Evolutionary conservation across 2,113 vertebrate species (phyloP).

Genomic region (Ophthalmolycus amberensis): DNA sequence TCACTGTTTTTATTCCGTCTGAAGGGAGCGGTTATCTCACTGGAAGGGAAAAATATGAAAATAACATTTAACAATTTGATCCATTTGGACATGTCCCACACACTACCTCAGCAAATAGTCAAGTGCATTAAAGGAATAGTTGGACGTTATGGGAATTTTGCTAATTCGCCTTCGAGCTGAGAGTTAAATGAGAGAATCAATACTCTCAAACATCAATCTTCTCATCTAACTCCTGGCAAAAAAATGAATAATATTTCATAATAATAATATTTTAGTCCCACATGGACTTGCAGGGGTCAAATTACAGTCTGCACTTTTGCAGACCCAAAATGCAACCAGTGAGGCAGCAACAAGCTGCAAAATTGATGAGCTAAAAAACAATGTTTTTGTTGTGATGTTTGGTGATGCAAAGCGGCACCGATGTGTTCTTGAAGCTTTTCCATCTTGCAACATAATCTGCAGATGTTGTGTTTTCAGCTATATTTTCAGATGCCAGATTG

Average conservation of each 20-base stretch:
- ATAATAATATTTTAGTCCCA: not conserved
- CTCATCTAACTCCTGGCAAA: not conserved
- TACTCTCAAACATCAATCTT: not conserved
- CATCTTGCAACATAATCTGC: conserved; percentile 38
- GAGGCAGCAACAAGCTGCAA: not conserved
- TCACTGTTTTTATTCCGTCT: not conserved
- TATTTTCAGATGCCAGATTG: conserved; percentile 64
- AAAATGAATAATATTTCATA: not conserved
- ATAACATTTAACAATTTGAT: not conserved
- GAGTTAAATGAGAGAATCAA: not conserved
- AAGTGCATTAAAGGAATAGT: not conserved
- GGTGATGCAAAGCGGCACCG: not conserved
- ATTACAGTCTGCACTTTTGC: not conserved
- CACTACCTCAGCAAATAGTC: not conserved
- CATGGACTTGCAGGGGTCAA: not conserved
- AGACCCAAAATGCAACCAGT: not conserved
- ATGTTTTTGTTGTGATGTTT: not conserved
- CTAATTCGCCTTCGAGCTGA: not conserved
- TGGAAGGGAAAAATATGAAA: not conserved
- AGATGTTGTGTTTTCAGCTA: conserved; percentile 43
- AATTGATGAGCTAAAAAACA: not conserved
- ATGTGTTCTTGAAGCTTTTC: conserved; percentile 11
- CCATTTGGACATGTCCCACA: not conserved
- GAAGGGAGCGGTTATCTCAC: not conserved
- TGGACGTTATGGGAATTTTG: not conserved